A percentile compares a stretch with the other conserved stretches of the same genome.
These are phyloP conservation scores for Sylvicola cinctus DNA, from an alignment of 2,888 invertebrate genomes.

Conservation along the genomic window DNA sequence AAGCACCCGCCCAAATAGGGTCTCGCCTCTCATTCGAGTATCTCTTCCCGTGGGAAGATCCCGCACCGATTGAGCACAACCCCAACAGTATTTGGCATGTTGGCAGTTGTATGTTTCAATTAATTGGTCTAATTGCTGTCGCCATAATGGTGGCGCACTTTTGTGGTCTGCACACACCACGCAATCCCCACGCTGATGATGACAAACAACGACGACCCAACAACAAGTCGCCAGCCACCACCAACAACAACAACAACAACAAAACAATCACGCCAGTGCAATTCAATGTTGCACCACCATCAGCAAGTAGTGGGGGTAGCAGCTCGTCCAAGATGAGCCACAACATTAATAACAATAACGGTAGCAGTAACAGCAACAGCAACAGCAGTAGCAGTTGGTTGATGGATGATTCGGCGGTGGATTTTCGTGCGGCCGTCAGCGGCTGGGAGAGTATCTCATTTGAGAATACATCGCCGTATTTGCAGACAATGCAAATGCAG, in stretches of 20 bases:
- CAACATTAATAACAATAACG: no score
- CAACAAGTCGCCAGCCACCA: background rate
- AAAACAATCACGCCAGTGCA: background rate
- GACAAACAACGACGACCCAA: background rate
- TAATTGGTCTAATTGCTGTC: conserved; percentile 6
- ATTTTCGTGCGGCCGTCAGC: background rate
- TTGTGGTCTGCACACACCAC: conserved; percentile 2
- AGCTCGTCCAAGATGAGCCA: no score
- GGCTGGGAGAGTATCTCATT: background rate
- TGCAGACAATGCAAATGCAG: conserved; percentile 2
- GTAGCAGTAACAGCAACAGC: no score
- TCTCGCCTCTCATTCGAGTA: no score
- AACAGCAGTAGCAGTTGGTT: background rate
- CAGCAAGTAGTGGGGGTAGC: no score
- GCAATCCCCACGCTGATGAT: background rate
- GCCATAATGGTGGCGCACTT: conserved; percentile 5
- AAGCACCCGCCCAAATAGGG: no score
- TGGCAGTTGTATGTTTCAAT: conserved; percentile 5
- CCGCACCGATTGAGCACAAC: background rate
- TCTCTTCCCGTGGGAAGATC: no score
- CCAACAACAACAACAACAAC: background rate
- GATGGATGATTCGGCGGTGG: background rate
- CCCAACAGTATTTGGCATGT: conserved; percentile 5
- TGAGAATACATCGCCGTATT: no score
- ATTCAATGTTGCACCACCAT: no score